These are phyloP conservation scores for Chiridota heheva DNA, from an alignment of 35 echinoderm and acorn worm genomes.

Conservation along the genomic window DNA sequence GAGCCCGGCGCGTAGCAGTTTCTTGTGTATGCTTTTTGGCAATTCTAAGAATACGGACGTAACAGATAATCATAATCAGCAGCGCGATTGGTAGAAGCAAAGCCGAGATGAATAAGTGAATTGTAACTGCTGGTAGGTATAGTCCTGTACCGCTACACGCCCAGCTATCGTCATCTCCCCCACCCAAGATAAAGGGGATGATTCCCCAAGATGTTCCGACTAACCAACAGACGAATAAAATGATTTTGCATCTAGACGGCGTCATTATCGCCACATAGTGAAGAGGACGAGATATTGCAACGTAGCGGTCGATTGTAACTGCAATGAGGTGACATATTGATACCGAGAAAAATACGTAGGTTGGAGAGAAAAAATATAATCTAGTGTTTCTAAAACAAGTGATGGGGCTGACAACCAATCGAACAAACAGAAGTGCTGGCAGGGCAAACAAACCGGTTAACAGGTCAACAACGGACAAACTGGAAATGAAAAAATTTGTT, in stretches of 20 bases:
- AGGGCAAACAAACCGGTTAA: conserved; percentile 36
- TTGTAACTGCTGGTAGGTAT: background rate
- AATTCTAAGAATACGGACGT: too few relatives aligned
- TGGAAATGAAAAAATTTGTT: conserved; percentile 40
- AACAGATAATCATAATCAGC: too few relatives aligned
- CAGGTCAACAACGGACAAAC: conserved; percentile 50
- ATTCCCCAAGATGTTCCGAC: background rate
- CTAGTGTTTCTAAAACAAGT: conserved; percentile 32
- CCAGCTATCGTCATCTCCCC: background rate
- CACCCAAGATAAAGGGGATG: background rate
- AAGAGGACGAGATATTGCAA: conserved; percentile 32
- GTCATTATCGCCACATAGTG: conserved; percentile 17
- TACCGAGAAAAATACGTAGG: conserved; percentile 23
- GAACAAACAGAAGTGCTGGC: conserved; percentile 27
- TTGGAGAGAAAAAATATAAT: conserved; percentile 27
- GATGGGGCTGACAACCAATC: conserved; percentile 31
- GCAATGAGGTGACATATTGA: conserved; percentile 46
- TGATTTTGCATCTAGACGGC: background rate
- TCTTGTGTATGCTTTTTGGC: too few relatives aligned
- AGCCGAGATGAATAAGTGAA: background rate
- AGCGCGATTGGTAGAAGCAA: background rate
- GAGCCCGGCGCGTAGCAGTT: too few relatives aligned
- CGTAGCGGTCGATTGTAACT: conserved; percentile 46
- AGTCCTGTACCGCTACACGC: background rate
- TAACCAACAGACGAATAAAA: conserved; percentile 4